Base-by-base conservation (phyloP, 2,113 vertebrate species). In the Sander lucioperca region DNA sequence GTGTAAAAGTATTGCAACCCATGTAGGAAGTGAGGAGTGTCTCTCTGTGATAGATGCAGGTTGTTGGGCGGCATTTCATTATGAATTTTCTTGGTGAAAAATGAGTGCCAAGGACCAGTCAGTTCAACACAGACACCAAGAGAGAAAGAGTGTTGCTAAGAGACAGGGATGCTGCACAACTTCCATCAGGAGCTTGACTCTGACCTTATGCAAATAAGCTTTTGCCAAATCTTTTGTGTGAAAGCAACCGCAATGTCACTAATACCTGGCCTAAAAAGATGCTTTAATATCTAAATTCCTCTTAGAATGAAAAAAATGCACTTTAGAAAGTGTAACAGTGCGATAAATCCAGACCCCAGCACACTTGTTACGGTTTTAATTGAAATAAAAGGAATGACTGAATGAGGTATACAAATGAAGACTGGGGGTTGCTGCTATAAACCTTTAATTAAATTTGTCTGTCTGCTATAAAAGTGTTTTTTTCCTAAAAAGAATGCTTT, bases 151-250 rank as follows among this genome's bases (percentile, higher is more conserved):
- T 96, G 98, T 99, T 99, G 98, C 98, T 99, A 99, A 97, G 98
- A 97, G 97, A 99, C 98, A 91, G 96, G 94, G 97, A 98, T 97
- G 97, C 96, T 96, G 97, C 94, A 95, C 94, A 98, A 98, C 97
- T 98, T 98, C 96, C 96, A 96, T 96, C 97, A 95, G 96, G 95
- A 96, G 97, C 96, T 94, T 92, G 94, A 95, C 95, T 95, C 96
- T 97, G 97, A 99, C 97, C 97, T 98, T 97, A 98, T 99, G 97
- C 97, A 98, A 99, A 99, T 98, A 91, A 93, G 93, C 94, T 89
- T 96, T 95, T 95, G 95, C 95, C 95, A 96, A 96, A 95, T 96
- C 96, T 96, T 94, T 97, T 97, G 96, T 97, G 95, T 93, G 95
- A 82, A 91, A 94, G 95, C 95, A 96, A 96, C 96, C 92, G 93